Percentiles rank a stretch among this genome's conserved stretches.
phyloP scores from a whole-genome alignment of 2,113 vertebrate genomes.

The Festucalex cinctus region DNA sequence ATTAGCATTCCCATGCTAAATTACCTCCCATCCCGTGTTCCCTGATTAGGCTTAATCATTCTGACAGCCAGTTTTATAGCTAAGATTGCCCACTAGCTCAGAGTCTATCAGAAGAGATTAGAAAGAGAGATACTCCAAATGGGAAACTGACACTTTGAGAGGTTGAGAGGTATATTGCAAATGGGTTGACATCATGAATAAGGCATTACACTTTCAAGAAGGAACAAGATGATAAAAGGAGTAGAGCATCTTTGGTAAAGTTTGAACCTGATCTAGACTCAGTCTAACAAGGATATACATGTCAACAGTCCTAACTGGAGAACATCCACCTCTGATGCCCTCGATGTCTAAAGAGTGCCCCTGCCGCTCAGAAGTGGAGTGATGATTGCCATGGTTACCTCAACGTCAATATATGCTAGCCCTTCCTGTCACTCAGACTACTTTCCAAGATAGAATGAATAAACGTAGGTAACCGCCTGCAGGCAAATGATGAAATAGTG shows the following conservation, averaged over 20 bases:
- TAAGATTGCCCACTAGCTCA: conserved; percentile 33
- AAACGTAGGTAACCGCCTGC: conserved; percentile 54
- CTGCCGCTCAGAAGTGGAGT: conserved; percentile 43
- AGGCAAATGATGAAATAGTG: conserved; percentile 71
- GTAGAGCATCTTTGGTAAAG: background rate
- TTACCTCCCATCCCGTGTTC: conserved; percentile 69
- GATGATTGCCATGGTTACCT: conserved; percentile 54
- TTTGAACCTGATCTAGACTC: background rate
- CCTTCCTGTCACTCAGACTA: conserved; percentile 60
- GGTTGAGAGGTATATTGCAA: background rate
- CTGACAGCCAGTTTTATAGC: conserved; percentile 57
- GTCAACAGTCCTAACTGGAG: background rate
- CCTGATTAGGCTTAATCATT: conserved; percentile 68
- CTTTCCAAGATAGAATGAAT: conserved; percentile 59
- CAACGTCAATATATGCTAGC: conserved; percentile 37
- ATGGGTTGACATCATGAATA: background rate
- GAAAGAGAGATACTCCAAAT: background rate
- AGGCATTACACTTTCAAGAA: background rate
- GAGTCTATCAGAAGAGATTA: conserved; percentile 30
- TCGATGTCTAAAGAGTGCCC: conserved; percentile 33
- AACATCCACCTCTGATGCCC: conserved; percentile 38
- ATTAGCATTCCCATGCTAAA: conserved; percentile 74
- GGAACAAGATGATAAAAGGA: background rate
- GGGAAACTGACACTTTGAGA: conserved; percentile 4
- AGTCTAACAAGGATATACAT: background rate